Base-by-base conservation (phyloP, 2,888 invertebrate genomes). In the Molanna angustata region DNA sequence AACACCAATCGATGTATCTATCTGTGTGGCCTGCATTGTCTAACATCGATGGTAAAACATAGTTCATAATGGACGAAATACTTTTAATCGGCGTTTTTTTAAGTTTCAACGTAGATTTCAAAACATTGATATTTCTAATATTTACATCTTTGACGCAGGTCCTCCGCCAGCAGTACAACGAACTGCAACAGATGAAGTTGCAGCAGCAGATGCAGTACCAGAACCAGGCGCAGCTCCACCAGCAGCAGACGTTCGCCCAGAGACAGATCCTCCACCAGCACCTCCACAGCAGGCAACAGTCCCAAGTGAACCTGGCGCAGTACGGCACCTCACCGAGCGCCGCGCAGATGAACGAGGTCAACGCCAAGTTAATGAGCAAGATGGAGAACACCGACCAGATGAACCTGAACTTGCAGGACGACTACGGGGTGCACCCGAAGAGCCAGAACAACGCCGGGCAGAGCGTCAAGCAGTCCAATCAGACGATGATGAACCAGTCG, bases 191-290 rank as follows among this genome's bases (percentile, higher is more conserved):
- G 65, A 81, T 82, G 71, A 82, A 83, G 66, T 65, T 83, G 60
- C 81, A 82, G 61, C 81, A 80, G 32, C 83, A 83, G 64, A 67
- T 83, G 63, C 80, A 79, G 60, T 82, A 82, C 58, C 83, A 83
- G 60, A 82, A 77, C 61, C 82, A 83, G 63, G 82, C 83, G 18
- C 74, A 78, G 61, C 78, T 80, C 69, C 79, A 81, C 59, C 83
- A 83, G 64, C 83, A 83, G 60, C 78, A 82, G 55, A 82, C 82
- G 45, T 83, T 83, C 65, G 83, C 83, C 39, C 74, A 83, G 64
- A 69, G 83, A 1, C 83, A 83, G 67, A 68, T 80, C 13, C 65
- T 83, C 52, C 76, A 82, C 58, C 82, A 83, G 58, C 83, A 83
- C 58, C 76, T 82, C 33, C 80, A 78, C 44, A 77, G 77, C 17